These are phyloP conservation scores for Palythoa grandiflora DNA, from an alignment of 92 coral and sea anemone species.

Conservation along the genomic window DNA sequence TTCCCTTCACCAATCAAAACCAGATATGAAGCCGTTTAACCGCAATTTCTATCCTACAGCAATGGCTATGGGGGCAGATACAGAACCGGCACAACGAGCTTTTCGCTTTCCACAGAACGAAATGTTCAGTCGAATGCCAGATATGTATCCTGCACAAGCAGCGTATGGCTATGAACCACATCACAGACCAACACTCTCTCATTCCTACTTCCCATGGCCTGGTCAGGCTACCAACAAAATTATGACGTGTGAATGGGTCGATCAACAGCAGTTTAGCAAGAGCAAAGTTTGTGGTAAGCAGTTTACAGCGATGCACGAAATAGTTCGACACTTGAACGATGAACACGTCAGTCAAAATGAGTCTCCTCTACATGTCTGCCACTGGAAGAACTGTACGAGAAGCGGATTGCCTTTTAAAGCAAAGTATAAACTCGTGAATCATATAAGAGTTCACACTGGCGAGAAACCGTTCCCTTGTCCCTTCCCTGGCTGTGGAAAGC, in stretches of 20 bases:
- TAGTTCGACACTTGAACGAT: constrained; percentile 96
- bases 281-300: constrained; percentile 98
- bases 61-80: constrained; percentile 77
- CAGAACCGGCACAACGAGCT: constrained; percentile 75
- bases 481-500: constrained; percentile 97
- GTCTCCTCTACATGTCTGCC: constrained; percentile 96
- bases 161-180: constrained; percentile 81
- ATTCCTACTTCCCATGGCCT: constrained; percentile 64
- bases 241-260: constrained; percentile 98
- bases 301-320: constrained; percentile 94
- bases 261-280: constrained; percentile 95
- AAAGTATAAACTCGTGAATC: constrained; percentile 97
- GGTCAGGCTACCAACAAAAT: constrained; percentile 88
- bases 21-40: constrained; percentile 77
- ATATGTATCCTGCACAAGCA: constrained; percentile 74
- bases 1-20: constrained; percentile 83
- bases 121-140: constrained; percentile 69
- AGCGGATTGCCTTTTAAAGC: constrained; percentile 98
- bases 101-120: constrained; percentile 66
- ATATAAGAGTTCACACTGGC: constrained; percentile 96
- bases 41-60: constrained; percentile 71
- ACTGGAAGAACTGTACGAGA: constrained; percentile 96
- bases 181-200: constrained; percentile 70
- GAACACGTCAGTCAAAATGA: constrained; percentile 99
- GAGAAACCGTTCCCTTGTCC: constrained; percentile 99